A percentile compares a stretch with the other conserved stretches of the same genome.
These are phyloP conservation scores for Ceyx melanurus DNA, from an alignment of 2,113 vertebrate genomes.

Conservation along the genomic window DNA sequence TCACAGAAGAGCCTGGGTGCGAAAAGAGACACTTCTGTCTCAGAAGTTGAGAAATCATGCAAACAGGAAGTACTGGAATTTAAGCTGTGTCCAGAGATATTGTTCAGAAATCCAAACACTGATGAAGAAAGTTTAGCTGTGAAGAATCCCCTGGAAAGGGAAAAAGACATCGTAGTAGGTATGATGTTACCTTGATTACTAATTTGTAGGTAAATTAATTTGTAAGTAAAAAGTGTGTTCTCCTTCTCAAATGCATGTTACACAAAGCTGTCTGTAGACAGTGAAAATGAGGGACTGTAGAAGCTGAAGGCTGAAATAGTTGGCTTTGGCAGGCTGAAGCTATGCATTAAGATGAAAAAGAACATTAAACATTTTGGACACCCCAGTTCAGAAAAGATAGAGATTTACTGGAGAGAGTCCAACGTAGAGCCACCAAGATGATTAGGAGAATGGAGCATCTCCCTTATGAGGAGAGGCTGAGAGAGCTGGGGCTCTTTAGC, in stretches of 20 bases:
- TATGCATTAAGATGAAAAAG: background rate
- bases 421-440: too few species aligned
- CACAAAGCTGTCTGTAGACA: background rate
- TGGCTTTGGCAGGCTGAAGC: background rate
- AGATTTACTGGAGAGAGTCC: too few species aligned
- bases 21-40: background rate
- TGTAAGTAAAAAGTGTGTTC: background rate
- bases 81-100: slow-evolving; percentile 76
- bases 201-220: background rate
- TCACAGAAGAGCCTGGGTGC: background rate
- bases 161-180: slow-evolving; percentile 69
- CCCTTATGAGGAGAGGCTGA: too few species aligned
- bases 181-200: background rate
- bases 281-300: background rate
- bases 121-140: background rate
- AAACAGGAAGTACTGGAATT: slow-evolving; percentile 71
- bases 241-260: background rate
- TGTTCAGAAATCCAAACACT: slow-evolving; percentile 41
- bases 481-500: too few species aligned
- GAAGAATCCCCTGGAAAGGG: slow-evolving; percentile 10
- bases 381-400: too few species aligned
- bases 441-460: too few species aligned
- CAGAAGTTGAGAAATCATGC: background rate
- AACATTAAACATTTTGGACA: background rate
- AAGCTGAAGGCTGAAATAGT: background rate